Percentiles rank a stretch among this genome's conserved stretches.
Evolutionary conservation across 2,888 invertebrate genomes (phyloP).

Genomic region (Hirtodrosophila trivittata): DNA sequence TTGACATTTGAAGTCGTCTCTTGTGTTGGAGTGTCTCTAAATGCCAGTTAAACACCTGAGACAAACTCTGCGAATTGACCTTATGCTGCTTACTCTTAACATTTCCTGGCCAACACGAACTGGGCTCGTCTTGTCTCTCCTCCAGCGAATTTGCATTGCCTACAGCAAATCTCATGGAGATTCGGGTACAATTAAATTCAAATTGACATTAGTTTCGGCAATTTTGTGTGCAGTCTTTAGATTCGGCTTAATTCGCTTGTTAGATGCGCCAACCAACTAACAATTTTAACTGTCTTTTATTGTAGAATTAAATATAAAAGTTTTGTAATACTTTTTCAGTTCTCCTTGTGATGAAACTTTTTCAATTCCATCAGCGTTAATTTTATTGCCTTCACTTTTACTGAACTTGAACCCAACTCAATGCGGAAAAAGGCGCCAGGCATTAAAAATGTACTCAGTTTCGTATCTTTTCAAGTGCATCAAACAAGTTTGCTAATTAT

Average conservation of each 20-base stretch:
- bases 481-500: constrained; percentile 67
- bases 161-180: constrained; percentile 37
- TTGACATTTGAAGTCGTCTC: constrained; percentile 38
- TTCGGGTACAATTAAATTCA: constrained; percentile 55
- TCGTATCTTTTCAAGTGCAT: constrained; percentile 53
- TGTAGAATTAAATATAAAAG: constrained; percentile 2
- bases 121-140: constrained; percentile 12
- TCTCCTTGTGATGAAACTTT: constrained; percentile 32
- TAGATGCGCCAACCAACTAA: constrained; percentile 43
- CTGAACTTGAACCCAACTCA: constrained; percentile 43
- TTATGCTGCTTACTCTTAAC: constrained; percentile 22
- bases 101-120: constrained; percentile 10
- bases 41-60: constrained; percentile 25
- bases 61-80: constrained; percentile 24
- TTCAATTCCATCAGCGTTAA: constrained; percentile 47
- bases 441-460: constrained; percentile 32
- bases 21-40: constrained; percentile 25
- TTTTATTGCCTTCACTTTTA: constrained; percentile 48
- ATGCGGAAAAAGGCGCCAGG: constrained; percentile 23
- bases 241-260: constrained; percentile 50
- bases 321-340: constrained; percentile 3
- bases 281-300: constrained; percentile 33
- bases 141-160: constrained; percentile 16
- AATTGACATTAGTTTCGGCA: constrained; percentile 42
- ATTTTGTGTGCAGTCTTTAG: constrained; percentile 28